A percentile compares a stretch with the other conserved stretches of the same genome.
Conservation (phyloP, 2,113 vertebrate genomes). For the Macaca nemestrina region DNA sequence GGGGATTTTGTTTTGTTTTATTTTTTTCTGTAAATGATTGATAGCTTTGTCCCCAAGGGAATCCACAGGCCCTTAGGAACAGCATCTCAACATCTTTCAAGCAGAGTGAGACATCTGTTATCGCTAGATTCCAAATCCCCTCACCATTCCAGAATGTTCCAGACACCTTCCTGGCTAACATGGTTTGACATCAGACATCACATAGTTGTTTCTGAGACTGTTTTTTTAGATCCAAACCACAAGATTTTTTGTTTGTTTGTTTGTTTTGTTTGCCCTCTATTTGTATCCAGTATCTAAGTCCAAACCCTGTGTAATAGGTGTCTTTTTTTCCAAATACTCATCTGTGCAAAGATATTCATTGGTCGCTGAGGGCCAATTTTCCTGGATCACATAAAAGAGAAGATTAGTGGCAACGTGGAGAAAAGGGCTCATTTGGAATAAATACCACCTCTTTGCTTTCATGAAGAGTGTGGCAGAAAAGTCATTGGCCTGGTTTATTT, state of each 20-base stretch:
- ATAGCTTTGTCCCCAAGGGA: conserved; percentile 43
- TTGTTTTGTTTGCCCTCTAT: conserved; percentile 44
- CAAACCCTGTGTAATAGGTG: conserved; percentile 4
- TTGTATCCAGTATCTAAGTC: conserved; percentile 60
- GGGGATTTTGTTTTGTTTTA: background rate
- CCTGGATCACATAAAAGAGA: background rate
- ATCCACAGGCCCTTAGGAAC: conserved; percentile 19
- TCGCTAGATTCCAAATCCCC: background rate
- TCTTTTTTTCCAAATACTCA: background rate
- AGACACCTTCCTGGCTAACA: conserved; percentile 33
- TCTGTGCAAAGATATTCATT: background rate
- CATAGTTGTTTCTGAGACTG: conserved; percentile 30
- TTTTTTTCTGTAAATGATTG: conserved; percentile 38
- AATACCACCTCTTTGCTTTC: background rate
- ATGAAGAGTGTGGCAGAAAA: background rate
- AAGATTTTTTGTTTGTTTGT: background rate
- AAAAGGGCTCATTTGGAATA: conserved; percentile 46
- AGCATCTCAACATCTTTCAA: conserved; percentile 47
- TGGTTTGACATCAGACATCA: conserved; percentile 31
- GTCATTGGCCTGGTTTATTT: conserved; percentile 18
- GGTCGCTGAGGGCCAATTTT: background rate
- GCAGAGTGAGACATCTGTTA: conserved; percentile 30
- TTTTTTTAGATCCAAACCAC: conserved; percentile 44
- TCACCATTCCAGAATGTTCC: background rate
- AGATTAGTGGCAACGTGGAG: background rate